Percentiles rank a stretch among this genome's conserved stretches.
Evolutionary conservation across 2,113 vertebrate genomes (phyloP).

Genomic region (Bostrychus sinensis): DNA sequence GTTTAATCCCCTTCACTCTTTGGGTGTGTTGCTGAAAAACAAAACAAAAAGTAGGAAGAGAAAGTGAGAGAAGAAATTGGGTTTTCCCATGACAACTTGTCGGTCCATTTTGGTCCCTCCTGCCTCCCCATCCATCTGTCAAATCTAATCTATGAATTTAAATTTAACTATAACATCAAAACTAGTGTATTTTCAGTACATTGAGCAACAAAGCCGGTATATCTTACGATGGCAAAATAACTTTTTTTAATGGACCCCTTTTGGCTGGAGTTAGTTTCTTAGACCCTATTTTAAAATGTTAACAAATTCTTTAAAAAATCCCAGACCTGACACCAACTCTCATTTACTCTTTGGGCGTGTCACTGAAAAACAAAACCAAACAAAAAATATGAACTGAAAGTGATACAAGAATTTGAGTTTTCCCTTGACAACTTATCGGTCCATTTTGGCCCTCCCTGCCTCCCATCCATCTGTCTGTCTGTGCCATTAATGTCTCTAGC

Average conservation of each 20-base stretch:
- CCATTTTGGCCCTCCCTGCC: conserved; percentile 20
- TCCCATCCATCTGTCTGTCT: conserved; percentile 42
- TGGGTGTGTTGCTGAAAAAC: conserved; percentile 46
- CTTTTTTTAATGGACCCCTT: too few species aligned
- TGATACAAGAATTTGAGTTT: conserved; percentile 40
- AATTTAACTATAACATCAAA: too few species aligned
- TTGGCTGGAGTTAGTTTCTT: too few species aligned
- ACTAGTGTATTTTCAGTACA: too few species aligned
- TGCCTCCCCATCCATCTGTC: conserved; percentile 40
- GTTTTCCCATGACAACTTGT: conserved; percentile 21
- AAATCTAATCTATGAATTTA: too few species aligned
- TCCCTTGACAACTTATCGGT: conserved; percentile 9
- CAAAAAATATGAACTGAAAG: conserved; percentile 36
- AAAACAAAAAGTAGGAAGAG: conserved; percentile 23
- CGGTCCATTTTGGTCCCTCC: conserved; percentile 11
- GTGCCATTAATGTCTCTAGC: conserved; percentile 32
- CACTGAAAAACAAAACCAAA: conserved; percentile 47
- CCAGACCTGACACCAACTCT: too few species aligned
- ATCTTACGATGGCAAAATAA: too few species aligned
- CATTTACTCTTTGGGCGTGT: conserved; percentile 34
- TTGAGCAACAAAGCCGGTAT: too few species aligned
- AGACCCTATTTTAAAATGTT: too few species aligned
- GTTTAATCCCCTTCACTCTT: conserved; percentile 47
- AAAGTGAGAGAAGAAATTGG: conserved; percentile 48
- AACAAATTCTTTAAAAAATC: too few species aligned